phyloP scores from a whole-genome alignment of 1,140 invertebrate species.

The Drosophila watanabei region DNA sequence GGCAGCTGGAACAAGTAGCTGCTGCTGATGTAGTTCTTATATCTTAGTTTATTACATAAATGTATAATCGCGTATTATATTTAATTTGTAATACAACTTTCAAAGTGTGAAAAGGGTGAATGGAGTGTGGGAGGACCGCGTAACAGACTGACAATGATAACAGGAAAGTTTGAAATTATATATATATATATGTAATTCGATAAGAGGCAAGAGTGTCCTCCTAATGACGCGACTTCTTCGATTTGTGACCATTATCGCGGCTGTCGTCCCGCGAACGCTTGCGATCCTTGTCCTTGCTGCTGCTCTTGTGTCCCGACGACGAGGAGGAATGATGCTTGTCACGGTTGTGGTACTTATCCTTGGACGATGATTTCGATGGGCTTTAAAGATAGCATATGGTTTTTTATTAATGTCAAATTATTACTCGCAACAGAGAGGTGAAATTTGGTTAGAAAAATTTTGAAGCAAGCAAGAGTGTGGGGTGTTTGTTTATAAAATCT shows the following conservation, averaged over 20 bases:
- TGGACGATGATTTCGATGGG: conserved; percentile 72
- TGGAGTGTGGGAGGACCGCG: not conserved
- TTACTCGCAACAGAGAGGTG: not conserved
- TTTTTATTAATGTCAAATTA: not conserved
- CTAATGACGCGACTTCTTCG: conserved; percentile 89
- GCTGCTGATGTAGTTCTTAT: conserved; percentile 24
- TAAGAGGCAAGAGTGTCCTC: too few relatives aligned
- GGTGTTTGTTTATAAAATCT: not conserved
- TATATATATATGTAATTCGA: not conserved
- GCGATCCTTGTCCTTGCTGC: conserved; percentile 78
- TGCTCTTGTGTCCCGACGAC: conserved; percentile 74
- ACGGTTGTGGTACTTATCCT: conserved; percentile 83
- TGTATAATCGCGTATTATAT: conserved; percentile 59
- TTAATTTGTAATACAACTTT: conserved; percentile 70
- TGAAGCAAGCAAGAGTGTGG: conserved; percentile 32
- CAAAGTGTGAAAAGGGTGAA: conserved; percentile 28
- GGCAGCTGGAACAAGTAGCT: conserved; percentile 75
- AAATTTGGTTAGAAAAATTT: conserved; percentile 7
- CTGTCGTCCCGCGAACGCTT: conserved; percentile 92
- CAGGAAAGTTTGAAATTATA: conserved; percentile 12
- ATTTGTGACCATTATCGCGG: conserved; percentile 88
- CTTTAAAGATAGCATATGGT: conserved; percentile 45
- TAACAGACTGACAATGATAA: conserved; percentile 50
- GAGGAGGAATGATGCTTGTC: conserved; percentile 85
- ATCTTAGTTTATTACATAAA: conserved; percentile 66